A percentile compares a stretch with the other conserved stretches of the same genome.
These are phyloP conservation scores for Onthophagus taurus DNA, from an alignment of 1,140 invertebrate genomes.

Conservation along the genomic window DNA sequence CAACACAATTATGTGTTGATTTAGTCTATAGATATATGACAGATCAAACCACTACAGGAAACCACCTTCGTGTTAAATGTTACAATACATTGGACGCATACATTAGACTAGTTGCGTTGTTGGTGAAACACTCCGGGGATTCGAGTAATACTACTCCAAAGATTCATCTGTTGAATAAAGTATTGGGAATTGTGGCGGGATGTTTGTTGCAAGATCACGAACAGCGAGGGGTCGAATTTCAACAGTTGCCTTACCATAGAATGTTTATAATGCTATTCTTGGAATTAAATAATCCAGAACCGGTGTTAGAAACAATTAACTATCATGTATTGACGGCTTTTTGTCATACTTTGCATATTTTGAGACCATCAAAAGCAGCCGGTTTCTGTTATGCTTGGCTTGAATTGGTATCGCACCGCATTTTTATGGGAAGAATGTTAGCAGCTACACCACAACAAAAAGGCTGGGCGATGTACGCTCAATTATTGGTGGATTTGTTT, in stretches of 20 bases:
- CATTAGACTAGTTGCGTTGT: slow-evolving; percentile 83
- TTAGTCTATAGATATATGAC: slow-evolving; percentile 74
- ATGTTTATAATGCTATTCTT: slow-evolving; percentile 97
- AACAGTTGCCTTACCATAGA: slow-evolving; percentile 94
- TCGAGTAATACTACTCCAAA: slow-evolving; percentile 84
- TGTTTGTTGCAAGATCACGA: slow-evolving; percentile 94
- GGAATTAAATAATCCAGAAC: slow-evolving; percentile 89
- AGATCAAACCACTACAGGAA: slow-evolving; percentile 35
- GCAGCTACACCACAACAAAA: slow-evolving; percentile 78
- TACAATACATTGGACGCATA: slow-evolving; percentile 94
- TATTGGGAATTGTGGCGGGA: slow-evolving; percentile 89
- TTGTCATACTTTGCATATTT: slow-evolving; percentile 84
- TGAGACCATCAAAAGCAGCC: slow-evolving; percentile 89
- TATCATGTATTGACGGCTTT: slow-evolving; percentile 83
- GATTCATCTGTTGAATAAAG: slow-evolving; percentile 94
- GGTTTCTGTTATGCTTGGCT: slow-evolving; percentile 98
- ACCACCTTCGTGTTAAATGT: slow-evolving; percentile 76
- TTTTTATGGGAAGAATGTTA: slow-evolving; percentile 91
- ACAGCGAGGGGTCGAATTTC: slow-evolving; percentile 74
- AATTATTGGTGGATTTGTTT: slow-evolving; percentile 90
- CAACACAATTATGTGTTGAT: slow-evolving; percentile 94
- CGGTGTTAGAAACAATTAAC: slow-evolving; percentile 84
- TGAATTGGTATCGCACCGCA: slow-evolving; percentile 91
- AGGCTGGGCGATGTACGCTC: slow-evolving; percentile 82
- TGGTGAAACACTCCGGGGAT: slow-evolving; percentile 94